Conservation (phyloP, 2,888 invertebrate genomes). For the Fissipunctia ypsillon region DNA sequence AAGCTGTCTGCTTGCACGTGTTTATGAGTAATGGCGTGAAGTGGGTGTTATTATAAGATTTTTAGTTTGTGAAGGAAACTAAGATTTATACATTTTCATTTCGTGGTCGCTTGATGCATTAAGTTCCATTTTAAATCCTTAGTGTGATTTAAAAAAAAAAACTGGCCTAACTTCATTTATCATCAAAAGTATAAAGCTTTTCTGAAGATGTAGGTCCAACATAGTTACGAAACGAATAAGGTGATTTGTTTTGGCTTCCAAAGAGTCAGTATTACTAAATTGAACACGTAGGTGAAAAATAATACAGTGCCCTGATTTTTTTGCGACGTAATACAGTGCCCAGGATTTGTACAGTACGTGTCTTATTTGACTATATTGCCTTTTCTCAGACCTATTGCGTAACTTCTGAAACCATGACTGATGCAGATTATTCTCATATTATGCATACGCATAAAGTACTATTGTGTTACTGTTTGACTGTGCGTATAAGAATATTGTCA, state of each 20-base stretch:
- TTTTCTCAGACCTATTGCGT: background rate
- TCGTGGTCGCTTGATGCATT: background rate
- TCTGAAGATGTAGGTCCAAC: background rate
- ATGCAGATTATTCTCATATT: constrained; percentile 10
- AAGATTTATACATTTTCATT: background rate
- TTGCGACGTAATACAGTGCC: background rate
- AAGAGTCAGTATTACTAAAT: background rate
- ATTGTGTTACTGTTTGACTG: constrained; percentile 21
- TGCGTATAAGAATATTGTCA: constrained; percentile 36
- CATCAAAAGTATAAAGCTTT: background rate
- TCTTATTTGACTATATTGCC: background rate
- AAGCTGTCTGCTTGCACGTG: constrained; percentile 72
- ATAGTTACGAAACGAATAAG: background rate
- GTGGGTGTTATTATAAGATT: constrained; percentile 46
- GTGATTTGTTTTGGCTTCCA: background rate
- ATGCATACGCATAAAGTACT: background rate
- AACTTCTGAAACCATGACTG: constrained; percentile 23
- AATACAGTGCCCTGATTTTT: background rate
- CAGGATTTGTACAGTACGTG: background rate
- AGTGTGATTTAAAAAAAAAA: background rate
- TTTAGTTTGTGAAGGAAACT: constrained; percentile 5
- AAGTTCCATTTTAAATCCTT: background rate
- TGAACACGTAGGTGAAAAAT: background rate
- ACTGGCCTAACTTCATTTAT: background rate
- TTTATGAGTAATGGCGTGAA: constrained; percentile 63